phyloP scores from a whole-genome alignment of 2,888 invertebrate genomes.

The Isoperla grammatica region DNA sequence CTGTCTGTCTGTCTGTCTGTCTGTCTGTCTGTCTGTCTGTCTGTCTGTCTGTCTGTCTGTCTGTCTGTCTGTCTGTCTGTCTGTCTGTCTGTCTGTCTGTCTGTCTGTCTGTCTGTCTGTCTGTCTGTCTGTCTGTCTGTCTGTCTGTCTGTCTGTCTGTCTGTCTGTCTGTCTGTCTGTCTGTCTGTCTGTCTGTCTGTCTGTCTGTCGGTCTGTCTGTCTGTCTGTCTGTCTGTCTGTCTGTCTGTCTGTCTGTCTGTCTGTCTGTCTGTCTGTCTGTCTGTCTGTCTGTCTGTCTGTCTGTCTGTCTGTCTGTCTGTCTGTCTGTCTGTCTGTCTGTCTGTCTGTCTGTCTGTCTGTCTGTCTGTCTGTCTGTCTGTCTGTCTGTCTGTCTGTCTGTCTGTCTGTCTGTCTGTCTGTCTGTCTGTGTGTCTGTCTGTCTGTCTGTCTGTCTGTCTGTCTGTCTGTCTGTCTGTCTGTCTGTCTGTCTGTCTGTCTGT shows the following conservation, averaged over 20 bases:
- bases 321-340: constrained; percentile 2
- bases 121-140: constrained; percentile 19
- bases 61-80: constrained; percentile 2
- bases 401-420: not conserved
- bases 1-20: constrained; percentile 15
- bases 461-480: constrained; percentile 1
- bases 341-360: constrained; percentile 2
- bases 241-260: constrained; percentile 2
- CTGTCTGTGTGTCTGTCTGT: not conserved
- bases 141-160: not conserved
- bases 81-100: constrained; percentile 2
- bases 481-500: too few species aligned
- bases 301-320: constrained; percentile 2
- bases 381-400: constrained; percentile 2
- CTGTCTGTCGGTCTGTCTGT: too few species aligned
- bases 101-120: constrained; percentile 2
- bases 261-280: constrained; percentile 2
- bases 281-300: constrained; percentile 2
- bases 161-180: constrained; percentile 2
- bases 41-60: constrained; percentile 2
- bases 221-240: constrained; percentile 4
- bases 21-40: constrained; percentile 11
- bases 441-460: not conserved
- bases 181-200: not conserved
- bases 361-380: constrained; percentile 2